phyloP scores from a whole-genome alignment of 2,113 vertebrate genomes.

The Osmerus eperlanus region DNA sequence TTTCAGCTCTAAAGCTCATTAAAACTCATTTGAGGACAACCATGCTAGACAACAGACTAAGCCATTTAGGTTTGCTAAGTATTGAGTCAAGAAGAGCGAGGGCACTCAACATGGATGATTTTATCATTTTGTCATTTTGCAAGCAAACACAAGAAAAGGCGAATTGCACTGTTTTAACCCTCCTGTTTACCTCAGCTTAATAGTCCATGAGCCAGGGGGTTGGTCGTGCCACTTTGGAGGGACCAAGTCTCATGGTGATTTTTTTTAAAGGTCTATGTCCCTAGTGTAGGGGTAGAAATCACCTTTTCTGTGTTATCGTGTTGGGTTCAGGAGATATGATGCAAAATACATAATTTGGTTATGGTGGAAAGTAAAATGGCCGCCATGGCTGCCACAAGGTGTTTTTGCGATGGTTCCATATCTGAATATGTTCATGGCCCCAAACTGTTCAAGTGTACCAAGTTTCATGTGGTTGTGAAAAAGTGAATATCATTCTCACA shows the following conservation, averaged over 20 bases:
- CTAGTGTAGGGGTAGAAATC: background rate
- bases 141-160: constrained; percentile 17
- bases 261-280: background rate
- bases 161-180: constrained; percentile 9
- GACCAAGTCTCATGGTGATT: background rate
- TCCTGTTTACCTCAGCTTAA: background rate
- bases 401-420: too few relatives aligned
- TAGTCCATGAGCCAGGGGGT: background rate
- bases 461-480: too few relatives aligned
- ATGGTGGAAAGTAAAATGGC: too few relatives aligned
- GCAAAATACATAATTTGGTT: too few relatives aligned
- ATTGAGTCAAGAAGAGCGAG: constrained; percentile 25
- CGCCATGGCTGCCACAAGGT: too few relatives aligned
- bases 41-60: constrained; percentile 2
- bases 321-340: too few relatives aligned
- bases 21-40: constrained; percentile 6
- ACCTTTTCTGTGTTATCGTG: too few relatives aligned
- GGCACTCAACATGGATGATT: background rate
- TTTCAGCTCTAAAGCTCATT: constrained; percentile 17
- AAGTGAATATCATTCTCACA: too few relatives aligned
- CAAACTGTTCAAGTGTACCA: too few relatives aligned
- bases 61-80: constrained; percentile 19
- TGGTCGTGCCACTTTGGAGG: background rate
- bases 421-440: too few relatives aligned
- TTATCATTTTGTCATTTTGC: background rate